Conservation (phyloP, 2,888 invertebrate species). For the Terebella lapidaria region DNA sequence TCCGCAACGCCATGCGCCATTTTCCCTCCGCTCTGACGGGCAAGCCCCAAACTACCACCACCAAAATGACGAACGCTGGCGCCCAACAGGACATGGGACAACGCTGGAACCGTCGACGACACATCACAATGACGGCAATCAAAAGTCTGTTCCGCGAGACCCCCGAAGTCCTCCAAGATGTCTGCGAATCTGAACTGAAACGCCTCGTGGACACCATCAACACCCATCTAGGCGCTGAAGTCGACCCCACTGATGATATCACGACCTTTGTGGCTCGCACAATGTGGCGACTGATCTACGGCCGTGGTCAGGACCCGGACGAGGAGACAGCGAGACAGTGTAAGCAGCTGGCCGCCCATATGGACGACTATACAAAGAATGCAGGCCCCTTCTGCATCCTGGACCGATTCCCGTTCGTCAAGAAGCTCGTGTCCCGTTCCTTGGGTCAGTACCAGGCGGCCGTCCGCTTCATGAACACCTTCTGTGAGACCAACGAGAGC, state of each 20-base stretch:
- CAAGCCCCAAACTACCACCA: neutral
- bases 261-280: neutral
- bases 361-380: conserved; percentile 16
- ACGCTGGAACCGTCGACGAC: neutral
- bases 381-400: conserved; percentile 14
- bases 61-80: neutral
- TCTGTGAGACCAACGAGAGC: conserved; percentile 3
- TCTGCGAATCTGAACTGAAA: neutral
- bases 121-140: conserved; percentile 1
- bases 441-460: conserved; percentile 8
- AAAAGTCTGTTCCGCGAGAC: neutral
- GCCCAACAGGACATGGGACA: conserved; percentile 1
- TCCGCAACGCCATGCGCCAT: neutral
- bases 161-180: neutral
- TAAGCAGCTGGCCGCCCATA: conserved; percentile 3
- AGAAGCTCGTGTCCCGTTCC: neutral
- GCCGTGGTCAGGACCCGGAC: neutral
- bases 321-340: neutral
- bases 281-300: neutral
- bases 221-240: neutral
- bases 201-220: neutral
- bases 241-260: neutral
- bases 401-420: conserved; percentile 12
- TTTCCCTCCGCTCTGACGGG: neutral
- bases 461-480: conserved; percentile 3